Percentiles rank a stretch among this genome's conserved stretches.
Conservation (phyloP, 2,113 vertebrate species). For the Serranochromis macrocephalus region DNA sequence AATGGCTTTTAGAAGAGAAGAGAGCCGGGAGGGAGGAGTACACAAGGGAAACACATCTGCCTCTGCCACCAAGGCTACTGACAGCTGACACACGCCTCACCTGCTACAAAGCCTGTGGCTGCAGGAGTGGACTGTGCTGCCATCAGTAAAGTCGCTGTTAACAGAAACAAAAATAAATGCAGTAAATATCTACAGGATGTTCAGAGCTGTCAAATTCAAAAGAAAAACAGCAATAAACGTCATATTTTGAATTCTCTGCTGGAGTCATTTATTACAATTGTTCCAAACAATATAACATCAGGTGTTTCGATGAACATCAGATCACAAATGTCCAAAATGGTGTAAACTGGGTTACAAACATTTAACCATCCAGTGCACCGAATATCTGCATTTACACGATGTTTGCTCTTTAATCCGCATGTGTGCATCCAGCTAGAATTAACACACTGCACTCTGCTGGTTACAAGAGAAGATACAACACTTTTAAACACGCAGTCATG, state of each 20-base stretch:
- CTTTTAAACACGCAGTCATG: background rate
- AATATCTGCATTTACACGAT: background rate
- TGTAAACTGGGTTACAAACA: background rate
- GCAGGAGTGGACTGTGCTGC: background rate
- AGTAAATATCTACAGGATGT: background rate
- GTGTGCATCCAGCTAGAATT: background rate
- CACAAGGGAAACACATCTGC: background rate
- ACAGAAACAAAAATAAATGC: background rate
- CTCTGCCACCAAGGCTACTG: background rate
- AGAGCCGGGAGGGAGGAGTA: background rate
- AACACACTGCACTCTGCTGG: constrained; percentile 42
- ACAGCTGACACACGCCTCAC: constrained; percentile 11
- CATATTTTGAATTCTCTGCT: background rate
- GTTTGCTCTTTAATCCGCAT: background rate
- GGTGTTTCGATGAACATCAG: background rate
- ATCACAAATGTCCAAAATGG: background rate
- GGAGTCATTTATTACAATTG: background rate
- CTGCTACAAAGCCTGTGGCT: background rate
- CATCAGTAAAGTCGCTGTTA: constrained; percentile 9
- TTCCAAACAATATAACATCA: background rate
- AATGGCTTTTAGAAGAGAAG: background rate
- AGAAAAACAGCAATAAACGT: rapidly evolving
- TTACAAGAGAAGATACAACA: background rate
- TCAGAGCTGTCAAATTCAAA: background rate
- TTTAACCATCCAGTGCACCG: background rate